phyloP scores from a whole-genome alignment of 2,888 invertebrate genomes.

The Coecobrya sp. region DNA sequence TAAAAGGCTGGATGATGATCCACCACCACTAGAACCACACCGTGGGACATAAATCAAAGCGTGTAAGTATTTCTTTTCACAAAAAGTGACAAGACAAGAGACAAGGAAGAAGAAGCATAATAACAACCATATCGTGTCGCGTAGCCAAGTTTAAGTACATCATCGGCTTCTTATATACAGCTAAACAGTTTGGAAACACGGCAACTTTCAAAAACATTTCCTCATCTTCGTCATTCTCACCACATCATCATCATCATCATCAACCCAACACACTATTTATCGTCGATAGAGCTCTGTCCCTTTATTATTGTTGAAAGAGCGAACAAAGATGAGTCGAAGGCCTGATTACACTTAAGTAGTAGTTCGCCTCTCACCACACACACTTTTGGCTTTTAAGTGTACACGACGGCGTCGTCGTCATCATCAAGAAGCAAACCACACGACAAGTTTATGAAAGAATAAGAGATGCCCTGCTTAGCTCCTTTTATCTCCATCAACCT shows the following conservation, averaged over 20 bases:
- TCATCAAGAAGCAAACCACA: constrained; percentile 8
- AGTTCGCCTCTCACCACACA: not conserved
- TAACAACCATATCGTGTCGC: constrained; percentile 19
- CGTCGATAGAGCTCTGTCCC: constrained; percentile 6
- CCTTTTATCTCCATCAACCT: constrained; percentile 1
- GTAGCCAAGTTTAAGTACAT: not conserved
- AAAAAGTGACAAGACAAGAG: constrained; percentile 64
- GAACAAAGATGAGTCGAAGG: constrained; percentile 10
- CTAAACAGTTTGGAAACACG: constrained; percentile 12
- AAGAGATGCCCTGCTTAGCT: not conserved
- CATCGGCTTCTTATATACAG: not conserved
- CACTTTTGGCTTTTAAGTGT: constrained; percentile 22
- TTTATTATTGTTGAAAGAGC: constrained; percentile 23
- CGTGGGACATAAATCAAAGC: constrained; percentile 71
- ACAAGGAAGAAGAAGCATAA: constrained; percentile 46
- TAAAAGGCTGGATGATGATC: constrained; percentile 45
- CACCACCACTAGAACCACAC: constrained; percentile 43
- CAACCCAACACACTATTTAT: constrained; percentile 46
- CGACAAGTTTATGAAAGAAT: constrained; percentile 15
- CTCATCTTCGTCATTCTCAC: not conserved
- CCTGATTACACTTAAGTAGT: constrained; percentile 38
- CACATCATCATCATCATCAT: constrained; percentile 38
- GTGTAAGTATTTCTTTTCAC: constrained; percentile 69
- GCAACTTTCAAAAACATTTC: constrained; percentile 32
- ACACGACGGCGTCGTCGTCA: not conserved